A percentile compares a stretch with the other conserved stretches of the same genome.
These are phyloP conservation scores for Charina bottae DNA, from an alignment of 2,113 vertebrate genomes.

Conservation along the genomic window DNA sequence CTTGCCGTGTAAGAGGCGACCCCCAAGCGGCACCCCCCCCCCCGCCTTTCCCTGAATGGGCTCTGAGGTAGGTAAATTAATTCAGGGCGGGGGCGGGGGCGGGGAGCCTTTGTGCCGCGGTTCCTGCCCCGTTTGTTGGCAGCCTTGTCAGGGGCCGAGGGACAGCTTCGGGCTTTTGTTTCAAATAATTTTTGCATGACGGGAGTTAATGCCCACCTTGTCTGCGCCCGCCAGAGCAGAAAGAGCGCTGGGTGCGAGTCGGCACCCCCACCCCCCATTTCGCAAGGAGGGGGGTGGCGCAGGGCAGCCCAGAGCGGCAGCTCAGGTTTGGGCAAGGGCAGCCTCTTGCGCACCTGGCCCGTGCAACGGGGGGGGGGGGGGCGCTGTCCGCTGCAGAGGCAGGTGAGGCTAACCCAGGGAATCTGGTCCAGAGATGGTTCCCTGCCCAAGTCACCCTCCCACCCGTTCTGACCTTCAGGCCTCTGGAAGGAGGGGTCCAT, in stretches of 20 bases:
- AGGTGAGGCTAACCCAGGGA: not conserved
- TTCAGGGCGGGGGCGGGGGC: constrained; percentile 86
- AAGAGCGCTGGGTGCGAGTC: constrained; percentile 63
- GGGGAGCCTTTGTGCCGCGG: constrained; percentile 79
- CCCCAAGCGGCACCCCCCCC: constrained; percentile 76
- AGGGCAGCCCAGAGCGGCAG: constrained; percentile 19
- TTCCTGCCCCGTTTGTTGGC: constrained; percentile 89
- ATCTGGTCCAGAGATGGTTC: too few relatives aligned
- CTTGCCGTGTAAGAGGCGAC: constrained; percentile 82
- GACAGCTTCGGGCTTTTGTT: constrained; percentile 84
- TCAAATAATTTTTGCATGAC: constrained; percentile 86
- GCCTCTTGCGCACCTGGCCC: constrained; percentile 37
- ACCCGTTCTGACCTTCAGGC: too few relatives aligned
- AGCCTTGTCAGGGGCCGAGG: constrained; percentile 84
- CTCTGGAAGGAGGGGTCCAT: not conserved
- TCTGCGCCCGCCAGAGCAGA: constrained; percentile 79
- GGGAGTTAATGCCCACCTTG: constrained; percentile 83
- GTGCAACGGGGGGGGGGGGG: too few relatives aligned
- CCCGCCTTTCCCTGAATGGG: constrained; percentile 79
- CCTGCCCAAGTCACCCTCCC: too few relatives aligned
- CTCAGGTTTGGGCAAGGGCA: constrained; percentile 8
- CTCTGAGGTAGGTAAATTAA: constrained; percentile 91
- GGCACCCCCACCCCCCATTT: not conserved
- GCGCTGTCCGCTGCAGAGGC: not conserved
- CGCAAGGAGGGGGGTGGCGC: constrained; percentile 18